phyloP scores from a whole-genome alignment of 2,113 vertebrate genomes.

The Typhlomys cinereus region DNA sequence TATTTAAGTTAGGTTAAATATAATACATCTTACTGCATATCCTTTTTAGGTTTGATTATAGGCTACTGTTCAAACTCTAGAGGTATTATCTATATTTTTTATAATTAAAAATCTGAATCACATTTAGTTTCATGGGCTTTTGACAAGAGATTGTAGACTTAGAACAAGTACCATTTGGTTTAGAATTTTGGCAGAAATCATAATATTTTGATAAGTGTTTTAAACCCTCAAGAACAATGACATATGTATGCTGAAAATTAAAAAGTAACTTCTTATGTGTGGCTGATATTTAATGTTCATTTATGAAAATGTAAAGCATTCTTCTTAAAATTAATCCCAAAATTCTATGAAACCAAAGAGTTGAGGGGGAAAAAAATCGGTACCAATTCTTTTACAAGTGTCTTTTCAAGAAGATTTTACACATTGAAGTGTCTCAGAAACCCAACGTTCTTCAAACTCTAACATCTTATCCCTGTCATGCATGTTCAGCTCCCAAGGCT shows the following conservation, averaged over 20 bases:
- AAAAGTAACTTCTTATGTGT: neutral
- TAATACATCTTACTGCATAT: neutral
- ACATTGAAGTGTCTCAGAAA: no score
- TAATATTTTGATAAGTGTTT: neutral
- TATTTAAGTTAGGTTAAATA: neutral
- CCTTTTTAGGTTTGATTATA: neutral
- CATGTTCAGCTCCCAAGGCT: no score
- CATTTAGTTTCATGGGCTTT: neutral
- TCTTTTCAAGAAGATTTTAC: no score
- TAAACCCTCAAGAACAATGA: neutral
- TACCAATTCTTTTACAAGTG: neutral
- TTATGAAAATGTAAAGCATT: neutral
- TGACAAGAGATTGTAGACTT: neutral
- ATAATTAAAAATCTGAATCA: slow-evolving; percentile 20
- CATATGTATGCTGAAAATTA: neutral
- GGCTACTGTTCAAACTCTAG: neutral
- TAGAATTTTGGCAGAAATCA: neutral
- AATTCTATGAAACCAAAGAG: neutral
- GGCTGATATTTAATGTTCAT: no score
- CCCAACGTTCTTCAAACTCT: no score
- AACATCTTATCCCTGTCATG: no score
- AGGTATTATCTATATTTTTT: neutral
- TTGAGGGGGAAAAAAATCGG: neutral
- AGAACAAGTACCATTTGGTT: neutral
- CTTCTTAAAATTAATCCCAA: neutral